These are phyloP conservation scores for Calliopum simillimum DNA, from an alignment of 2,888 invertebrate species.

Conservation along the genomic window DNA sequence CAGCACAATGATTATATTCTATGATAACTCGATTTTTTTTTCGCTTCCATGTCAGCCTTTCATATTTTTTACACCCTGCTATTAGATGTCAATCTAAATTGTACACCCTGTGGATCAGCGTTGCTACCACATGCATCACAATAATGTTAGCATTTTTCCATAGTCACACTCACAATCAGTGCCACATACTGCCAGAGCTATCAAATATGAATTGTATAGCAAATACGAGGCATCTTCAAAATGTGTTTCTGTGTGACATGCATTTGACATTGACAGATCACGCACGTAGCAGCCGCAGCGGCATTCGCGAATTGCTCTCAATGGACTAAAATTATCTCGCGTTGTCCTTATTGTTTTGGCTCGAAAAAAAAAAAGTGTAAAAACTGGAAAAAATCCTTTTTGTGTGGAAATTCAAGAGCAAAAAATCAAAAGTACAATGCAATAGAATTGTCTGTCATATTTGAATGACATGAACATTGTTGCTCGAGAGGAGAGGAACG, in stretches of 20 bases:
- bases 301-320: constrained; percentile 47
- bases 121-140: no score
- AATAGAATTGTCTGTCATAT: no score
- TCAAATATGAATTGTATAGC: no score
- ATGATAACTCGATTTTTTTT: not conserved
- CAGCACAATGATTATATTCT: not conserved
- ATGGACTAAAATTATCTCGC: constrained; percentile 33
- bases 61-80: not conserved
- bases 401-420: constrained; percentile 20
- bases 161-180: no score
- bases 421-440: not conserved
- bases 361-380: not conserved
- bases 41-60: not conserved
- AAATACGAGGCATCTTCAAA: constrained; percentile 10
- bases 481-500: not conserved
- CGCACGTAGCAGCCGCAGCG: constrained; percentile 41
- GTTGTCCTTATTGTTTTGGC: constrained; percentile 9
- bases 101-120: no score
- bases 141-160: no score
- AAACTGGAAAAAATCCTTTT: constrained; percentile 12
- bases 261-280: constrained; percentile 67
- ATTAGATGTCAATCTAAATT: constrained; percentile 26
- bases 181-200: no score
- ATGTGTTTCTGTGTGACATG: constrained; percentile 61
- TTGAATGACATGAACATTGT: constrained; percentile 23